phyloP scores from a whole-genome alignment of 2,888 invertebrate genomes.

The Atethmia centrago region DNA sequence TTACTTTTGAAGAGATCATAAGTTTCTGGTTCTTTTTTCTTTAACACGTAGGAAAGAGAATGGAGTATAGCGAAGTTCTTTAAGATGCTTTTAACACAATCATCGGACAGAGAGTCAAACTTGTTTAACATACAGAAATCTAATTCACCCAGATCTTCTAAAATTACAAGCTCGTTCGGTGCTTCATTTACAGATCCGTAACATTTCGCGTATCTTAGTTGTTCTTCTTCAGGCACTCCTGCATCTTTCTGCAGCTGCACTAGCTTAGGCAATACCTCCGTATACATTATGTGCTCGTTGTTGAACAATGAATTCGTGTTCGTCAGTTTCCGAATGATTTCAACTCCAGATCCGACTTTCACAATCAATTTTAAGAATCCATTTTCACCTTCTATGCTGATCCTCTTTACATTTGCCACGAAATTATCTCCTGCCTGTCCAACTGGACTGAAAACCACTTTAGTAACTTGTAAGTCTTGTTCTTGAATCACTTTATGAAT shows the following conservation, averaged over 20 bases:
- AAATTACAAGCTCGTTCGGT: conserved; percentile 72
- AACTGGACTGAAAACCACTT: conserved; percentile 68
- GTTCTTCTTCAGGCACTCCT: conserved; percentile 69
- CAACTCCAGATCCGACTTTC: conserved; percentile 72
- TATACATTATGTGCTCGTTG: conserved; percentile 75
- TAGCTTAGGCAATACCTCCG: conserved; percentile 72
- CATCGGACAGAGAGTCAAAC: conserved; percentile 68
- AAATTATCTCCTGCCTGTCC: conserved; percentile 74
- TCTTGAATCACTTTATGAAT: conserved; percentile 71
- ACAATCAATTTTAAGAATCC: conserved; percentile 69
- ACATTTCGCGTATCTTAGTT: conserved; percentile 70
- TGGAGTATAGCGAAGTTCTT: conserved; percentile 76
- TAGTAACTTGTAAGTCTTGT: conserved; percentile 66
- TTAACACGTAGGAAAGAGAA: conserved; percentile 75
- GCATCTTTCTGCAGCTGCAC: conserved; percentile 70
- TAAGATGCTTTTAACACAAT: conserved; percentile 70
- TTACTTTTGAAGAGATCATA: conserved; percentile 60
- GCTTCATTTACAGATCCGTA: conserved; percentile 70
- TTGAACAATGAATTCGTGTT: conserved; percentile 64
- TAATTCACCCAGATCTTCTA: conserved; percentile 74
- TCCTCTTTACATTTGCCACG: conserved; percentile 67
- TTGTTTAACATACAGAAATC: conserved; percentile 72
- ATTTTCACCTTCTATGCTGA: conserved; percentile 67
- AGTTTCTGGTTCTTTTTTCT: conserved; percentile 69
- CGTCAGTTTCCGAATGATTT: conserved; percentile 56